Percentiles rank a stretch among this genome's conserved stretches.
Evolutionary conservation across 2,888 invertebrate species (phyloP).

Genomic region (Muschampia plurimacula): DNA sequence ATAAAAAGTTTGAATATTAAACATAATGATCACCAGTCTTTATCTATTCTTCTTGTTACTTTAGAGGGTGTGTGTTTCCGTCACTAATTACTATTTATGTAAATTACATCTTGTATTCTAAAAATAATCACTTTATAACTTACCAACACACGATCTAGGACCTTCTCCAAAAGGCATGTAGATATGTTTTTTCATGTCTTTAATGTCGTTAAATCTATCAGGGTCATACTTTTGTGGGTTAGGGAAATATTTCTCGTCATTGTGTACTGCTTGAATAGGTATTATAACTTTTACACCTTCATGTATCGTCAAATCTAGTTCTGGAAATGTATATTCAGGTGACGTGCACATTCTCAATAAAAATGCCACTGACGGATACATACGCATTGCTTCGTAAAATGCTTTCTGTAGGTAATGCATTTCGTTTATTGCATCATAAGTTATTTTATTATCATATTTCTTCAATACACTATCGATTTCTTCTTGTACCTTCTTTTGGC

Average conservation of each 20-base stretch:
- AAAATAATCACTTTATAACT: conserved; percentile 45
- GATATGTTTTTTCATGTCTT: conserved; percentile 60
- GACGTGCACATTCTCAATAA: conserved; percentile 66
- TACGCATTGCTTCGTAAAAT: conserved; percentile 73
- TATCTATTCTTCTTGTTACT: no score
- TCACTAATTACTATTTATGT: not conserved
- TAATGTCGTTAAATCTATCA: conserved; percentile 63
- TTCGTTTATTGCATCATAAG: conserved; percentile 73
- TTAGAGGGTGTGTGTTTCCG: not conserved
- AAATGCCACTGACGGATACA: conserved; percentile 74
- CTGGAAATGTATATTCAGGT: conserved; percentile 71
- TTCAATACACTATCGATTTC: conserved; percentile 73
- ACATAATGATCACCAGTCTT: no score
- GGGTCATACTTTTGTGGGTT: conserved; percentile 70
- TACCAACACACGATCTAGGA: conserved; percentile 75
- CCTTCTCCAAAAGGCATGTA: conserved; percentile 77
- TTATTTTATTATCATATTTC: conserved; percentile 65
- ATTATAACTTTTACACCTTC: conserved; percentile 66
- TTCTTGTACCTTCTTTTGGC: conserved; percentile 71
- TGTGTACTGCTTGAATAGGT: conserved; percentile 73
- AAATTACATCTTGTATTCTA: no score
- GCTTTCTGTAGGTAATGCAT: conserved; percentile 74
- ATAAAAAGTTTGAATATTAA: no score
- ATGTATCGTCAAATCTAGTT: conserved; percentile 66
- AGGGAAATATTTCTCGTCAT: conserved; percentile 70